Evolutionary conservation across 2,797 vertebrate genomes (phyloP).

Genomic region (Taenioides sp.): DNA sequence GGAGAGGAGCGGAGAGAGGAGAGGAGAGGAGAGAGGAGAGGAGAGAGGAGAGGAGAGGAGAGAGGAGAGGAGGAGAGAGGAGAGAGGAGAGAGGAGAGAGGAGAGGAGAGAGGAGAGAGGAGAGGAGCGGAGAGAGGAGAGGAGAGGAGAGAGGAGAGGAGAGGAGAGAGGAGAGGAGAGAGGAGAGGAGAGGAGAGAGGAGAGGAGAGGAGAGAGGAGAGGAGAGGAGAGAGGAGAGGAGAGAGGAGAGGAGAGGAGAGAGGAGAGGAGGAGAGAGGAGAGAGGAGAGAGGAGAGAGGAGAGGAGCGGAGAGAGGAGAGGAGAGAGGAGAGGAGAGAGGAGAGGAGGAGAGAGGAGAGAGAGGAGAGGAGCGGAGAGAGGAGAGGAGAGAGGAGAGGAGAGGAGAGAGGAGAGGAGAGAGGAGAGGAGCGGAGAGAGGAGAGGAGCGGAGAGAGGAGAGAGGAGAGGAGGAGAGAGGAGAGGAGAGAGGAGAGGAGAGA

Average conservation of each 20-base stretch:
- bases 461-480: no score
- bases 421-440: background rate
- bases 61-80: no score
- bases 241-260: background rate
- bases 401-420: no score
- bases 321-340: background rate
- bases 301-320: no score
- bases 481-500: background rate
- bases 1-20: no score
- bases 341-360: no score
- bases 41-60: background rate
- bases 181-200: background rate
- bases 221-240: background rate
- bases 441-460: background rate
- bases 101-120: background rate
- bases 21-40: background rate
- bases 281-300: no score
- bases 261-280: background rate
- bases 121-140: no score
- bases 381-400: background rate
- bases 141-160: background rate
- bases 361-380: background rate
- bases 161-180: no score
- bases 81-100: no score
- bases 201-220: background rate